Conservation (phyloP, 2,797 vertebrate species). For the Craterocephalus amniculus region DNA sequence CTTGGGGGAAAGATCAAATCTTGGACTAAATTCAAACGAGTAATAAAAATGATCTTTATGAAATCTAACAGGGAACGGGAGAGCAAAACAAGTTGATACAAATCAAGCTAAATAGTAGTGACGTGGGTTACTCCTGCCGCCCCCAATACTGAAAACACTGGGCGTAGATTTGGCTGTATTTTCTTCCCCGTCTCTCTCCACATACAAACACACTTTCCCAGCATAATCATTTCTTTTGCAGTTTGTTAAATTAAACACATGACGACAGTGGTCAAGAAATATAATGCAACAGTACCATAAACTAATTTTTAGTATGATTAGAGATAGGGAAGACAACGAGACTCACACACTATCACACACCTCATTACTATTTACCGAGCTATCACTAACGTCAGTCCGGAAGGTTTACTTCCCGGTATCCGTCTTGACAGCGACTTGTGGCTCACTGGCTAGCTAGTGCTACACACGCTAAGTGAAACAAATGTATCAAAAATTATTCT, state of each 20-base stretch:
- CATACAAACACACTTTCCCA: background rate
- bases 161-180: constrained; percentile 26
- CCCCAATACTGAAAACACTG: constrained; percentile 27
- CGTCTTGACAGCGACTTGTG: constrained; percentile 66
- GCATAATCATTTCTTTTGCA: background rate
- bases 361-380: background rate
- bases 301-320: background rate
- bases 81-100: constrained; percentile 3
- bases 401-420: constrained; percentile 65
- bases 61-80: background rate
- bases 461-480: constrained; percentile 15
- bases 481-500: background rate
- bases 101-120: background rate
- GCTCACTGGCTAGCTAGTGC: constrained; percentile 56
- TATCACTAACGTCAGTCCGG: background rate
- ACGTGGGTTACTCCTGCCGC: constrained; percentile 12
- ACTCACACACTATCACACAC: background rate
- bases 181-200: background rate
- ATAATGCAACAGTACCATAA: background rate
- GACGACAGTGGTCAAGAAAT: background rate
- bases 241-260: background rate
- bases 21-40: background rate
- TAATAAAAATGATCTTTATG: background rate
- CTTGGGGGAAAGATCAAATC: background rate
- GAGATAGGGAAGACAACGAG: fast-evolving